Evolutionary conservation across 1,140 invertebrate species (phyloP).

Genomic region (Apis dorsata): DNA sequence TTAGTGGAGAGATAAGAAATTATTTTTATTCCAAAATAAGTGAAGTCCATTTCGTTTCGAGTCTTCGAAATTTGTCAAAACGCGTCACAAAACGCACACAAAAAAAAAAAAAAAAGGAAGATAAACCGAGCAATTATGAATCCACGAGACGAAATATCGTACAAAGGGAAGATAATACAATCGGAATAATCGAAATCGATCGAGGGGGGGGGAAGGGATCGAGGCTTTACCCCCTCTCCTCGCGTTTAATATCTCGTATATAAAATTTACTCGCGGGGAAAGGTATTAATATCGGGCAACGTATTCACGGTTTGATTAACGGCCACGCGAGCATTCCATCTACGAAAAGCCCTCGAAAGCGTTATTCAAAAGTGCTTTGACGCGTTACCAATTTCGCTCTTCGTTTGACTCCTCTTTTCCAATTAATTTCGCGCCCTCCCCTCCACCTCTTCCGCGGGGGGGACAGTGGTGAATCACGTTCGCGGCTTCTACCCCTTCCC

Average conservation of each 20-base stretch:
- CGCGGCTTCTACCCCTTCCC: neutral
- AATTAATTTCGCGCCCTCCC: constrained; percentile 18
- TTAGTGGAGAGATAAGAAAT: too few relatives aligned
- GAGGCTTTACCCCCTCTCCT: neutral
- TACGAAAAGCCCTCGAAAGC: neutral
- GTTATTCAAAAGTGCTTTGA: neutral
- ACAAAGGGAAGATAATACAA: neutral
- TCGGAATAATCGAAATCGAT: neutral
- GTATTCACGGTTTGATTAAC: constrained; percentile 32
- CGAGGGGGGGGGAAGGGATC: neutral
- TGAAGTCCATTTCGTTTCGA: too few relatives aligned
- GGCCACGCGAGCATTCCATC: neutral
- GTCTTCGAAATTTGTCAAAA: too few relatives aligned
- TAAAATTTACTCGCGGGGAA: neutral
- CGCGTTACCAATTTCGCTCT: neutral
- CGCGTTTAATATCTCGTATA: constrained; percentile 22
- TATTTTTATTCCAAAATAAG: too few relatives aligned
- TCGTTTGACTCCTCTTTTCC: constrained; percentile 25
- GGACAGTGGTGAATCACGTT: neutral
- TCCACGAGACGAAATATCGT: neutral
- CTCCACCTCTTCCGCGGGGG: neutral
- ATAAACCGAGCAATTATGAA: too few relatives aligned
- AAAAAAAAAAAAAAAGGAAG: too few relatives aligned
- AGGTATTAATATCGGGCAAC: constrained; percentile 16
- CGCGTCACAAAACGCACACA: neutral